phyloP scores from a whole-genome alignment of 2,113 vertebrate species.

The Rhagologus leucostigma region DNA sequence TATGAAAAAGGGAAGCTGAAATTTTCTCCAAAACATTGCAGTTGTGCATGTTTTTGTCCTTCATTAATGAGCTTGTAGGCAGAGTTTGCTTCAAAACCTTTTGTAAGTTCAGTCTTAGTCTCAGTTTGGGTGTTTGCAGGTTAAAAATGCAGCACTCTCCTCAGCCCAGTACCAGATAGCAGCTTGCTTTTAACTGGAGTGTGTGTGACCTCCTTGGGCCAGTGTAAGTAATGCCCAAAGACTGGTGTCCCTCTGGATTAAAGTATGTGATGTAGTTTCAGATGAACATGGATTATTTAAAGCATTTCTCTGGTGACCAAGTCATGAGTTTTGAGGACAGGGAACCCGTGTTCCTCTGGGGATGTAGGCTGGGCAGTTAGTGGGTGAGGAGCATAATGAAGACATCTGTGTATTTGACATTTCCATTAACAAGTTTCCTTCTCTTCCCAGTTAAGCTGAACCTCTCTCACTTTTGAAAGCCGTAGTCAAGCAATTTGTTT shows the following conservation, averaged over 20 bases:
- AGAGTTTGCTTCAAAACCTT: neutral
- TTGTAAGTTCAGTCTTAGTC: neutral
- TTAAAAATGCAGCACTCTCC: neutral
- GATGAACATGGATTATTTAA: neutral
- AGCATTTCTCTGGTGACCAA: neutral
- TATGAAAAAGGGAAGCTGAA: neutral
- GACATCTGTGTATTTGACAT: neutral
- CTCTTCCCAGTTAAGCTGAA: neutral
- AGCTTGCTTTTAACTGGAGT: neutral
- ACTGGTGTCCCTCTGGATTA: neutral
- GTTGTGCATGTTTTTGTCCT: neutral
- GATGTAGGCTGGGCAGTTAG: neutral
- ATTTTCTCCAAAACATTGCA: neutral
- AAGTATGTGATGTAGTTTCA: neutral
- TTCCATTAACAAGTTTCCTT: neutral
- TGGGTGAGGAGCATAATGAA: neutral
- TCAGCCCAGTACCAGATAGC: neutral
- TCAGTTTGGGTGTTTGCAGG: neutral
- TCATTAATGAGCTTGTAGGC: neutral
- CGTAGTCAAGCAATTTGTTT: neutral
- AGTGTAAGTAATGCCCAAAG: fast-evolving
- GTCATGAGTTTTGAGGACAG: neutral
- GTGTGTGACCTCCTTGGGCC: neutral
- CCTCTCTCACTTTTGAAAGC: neutral
- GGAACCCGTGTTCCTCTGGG: neutral